Percentiles rank a stretch among this genome's conserved stretches.
phyloP scores from a whole-genome alignment of 2,888 invertebrate genomes.

The Catocala sponsa region DNA sequence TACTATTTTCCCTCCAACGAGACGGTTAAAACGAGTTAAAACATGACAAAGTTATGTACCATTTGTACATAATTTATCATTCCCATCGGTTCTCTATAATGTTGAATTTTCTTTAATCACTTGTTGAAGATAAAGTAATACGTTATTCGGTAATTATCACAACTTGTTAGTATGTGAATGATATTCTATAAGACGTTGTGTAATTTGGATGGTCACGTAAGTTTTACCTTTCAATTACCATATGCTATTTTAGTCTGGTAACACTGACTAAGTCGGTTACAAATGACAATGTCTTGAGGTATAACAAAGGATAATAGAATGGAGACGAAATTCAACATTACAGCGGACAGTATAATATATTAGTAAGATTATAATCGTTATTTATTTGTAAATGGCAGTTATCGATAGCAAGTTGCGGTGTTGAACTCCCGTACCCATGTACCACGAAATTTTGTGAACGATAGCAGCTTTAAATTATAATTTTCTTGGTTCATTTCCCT shows the following conservation, averaged over 20 bases:
- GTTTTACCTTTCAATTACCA: too few species aligned
- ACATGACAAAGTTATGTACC: constrained; percentile 24
- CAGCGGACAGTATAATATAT: constrained; percentile 6
- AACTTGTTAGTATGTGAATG: background rate
- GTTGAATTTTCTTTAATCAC: background rate
- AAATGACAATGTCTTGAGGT: too few species aligned
- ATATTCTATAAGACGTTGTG: background rate
- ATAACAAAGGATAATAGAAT: background rate
- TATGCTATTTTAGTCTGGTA: too few species aligned
- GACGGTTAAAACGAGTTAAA: constrained; percentile 16
- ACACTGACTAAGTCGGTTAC: too few species aligned
- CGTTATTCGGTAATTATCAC: too few species aligned
- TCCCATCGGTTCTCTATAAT: constrained; percentile 4
- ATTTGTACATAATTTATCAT: constrained; percentile 39
- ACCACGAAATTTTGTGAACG: constrained; percentile 47
- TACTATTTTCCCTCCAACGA: constrained; percentile 5
- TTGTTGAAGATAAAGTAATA: too few species aligned
- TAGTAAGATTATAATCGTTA: constrained; percentile 21
- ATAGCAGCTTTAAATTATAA: constrained; percentile 60
- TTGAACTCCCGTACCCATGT: constrained; percentile 33
- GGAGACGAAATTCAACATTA: constrained; percentile 4
- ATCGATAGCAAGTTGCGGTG: constrained; percentile 28
- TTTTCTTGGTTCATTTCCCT: constrained; percentile 70
- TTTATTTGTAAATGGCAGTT: constrained; percentile 27
- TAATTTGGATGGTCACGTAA: too few species aligned